Conservation (phyloP, 2,888 invertebrate species). For the Phaedon cochleariae region DNA sequence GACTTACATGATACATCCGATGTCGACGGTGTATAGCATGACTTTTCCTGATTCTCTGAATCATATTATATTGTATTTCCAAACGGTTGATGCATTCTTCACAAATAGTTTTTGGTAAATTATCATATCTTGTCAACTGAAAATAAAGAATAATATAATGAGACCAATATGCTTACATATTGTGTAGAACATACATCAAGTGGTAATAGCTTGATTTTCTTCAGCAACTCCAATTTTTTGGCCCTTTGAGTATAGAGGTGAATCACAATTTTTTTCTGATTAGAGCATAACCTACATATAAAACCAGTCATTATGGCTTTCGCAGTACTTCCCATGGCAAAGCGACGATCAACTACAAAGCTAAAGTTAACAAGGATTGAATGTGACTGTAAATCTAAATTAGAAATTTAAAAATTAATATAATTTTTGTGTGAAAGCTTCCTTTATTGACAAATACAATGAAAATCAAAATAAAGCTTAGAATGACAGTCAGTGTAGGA, state of each 20-base stretch:
- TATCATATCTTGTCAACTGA: slow-evolving; percentile 60
- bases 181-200: slow-evolving; percentile 80
- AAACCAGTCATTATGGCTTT: slow-evolving; percentile 84
- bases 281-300: slow-evolving; percentile 85
- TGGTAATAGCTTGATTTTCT: slow-evolving; percentile 83
- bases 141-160: too few species aligned
- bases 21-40: slow-evolving; percentile 54
- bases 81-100: slow-evolving; percentile 66
- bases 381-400: too few species aligned
- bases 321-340: slow-evolving; percentile 82
- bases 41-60: slow-evolving; percentile 63
- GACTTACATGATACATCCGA: slow-evolving; percentile 55
- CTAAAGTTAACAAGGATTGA: neutral
- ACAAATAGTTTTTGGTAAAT: slow-evolving; percentile 75
- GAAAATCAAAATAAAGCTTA: too few species aligned
- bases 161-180: too few species aligned
- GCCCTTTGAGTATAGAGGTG: slow-evolving; percentile 86
- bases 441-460: too few species aligned
- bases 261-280: slow-evolving; percentile 84
- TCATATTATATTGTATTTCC: slow-evolving; percentile 64
- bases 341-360: too few species aligned
- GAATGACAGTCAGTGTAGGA: too few species aligned
- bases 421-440: too few species aligned
- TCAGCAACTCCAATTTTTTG: slow-evolving; percentile 75
- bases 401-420: too few species aligned